phyloP scores from a whole-genome alignment of 2,113 vertebrate species.

The Syrmaticus mikado region DNA sequence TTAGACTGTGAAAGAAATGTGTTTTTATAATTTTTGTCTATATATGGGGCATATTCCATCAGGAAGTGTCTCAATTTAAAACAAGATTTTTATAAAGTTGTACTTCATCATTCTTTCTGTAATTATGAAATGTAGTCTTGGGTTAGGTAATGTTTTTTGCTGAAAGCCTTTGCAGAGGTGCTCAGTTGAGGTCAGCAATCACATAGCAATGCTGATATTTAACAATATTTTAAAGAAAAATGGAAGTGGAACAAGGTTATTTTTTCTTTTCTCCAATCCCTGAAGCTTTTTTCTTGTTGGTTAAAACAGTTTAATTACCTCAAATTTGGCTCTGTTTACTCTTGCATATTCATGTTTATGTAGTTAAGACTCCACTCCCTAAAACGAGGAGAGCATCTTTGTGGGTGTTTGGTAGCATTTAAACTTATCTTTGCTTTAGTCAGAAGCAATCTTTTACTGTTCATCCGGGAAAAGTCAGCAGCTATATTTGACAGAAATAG shows the following conservation, averaged over 20 bases:
- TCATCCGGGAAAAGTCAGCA: background rate
- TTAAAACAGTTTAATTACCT: background rate
- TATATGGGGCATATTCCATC: background rate
- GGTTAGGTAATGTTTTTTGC: background rate
- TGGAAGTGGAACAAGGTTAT: background rate
- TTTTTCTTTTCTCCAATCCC: background rate
- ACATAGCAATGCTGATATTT: background rate
- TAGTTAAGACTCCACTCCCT: background rate
- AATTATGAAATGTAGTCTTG: background rate
- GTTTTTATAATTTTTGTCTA: background rate
- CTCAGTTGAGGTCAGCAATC: background rate
- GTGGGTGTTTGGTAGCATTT: background rate
- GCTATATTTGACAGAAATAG: background rate
- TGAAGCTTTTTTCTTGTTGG: background rate
- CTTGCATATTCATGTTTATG: background rate
- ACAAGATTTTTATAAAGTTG: background rate
- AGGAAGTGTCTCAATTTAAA: background rate
- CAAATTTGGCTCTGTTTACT: background rate
- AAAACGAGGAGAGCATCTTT: background rate
- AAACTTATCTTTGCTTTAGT: background rate
- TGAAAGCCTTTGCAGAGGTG: background rate
- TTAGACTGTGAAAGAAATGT: background rate
- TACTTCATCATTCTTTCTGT: background rate
- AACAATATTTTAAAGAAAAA: background rate
- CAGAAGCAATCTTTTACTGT: background rate